Evolutionary conservation across 1,140 invertebrate species (phyloP).

Genomic region (Macrotrachela quadricornifera): DNA sequence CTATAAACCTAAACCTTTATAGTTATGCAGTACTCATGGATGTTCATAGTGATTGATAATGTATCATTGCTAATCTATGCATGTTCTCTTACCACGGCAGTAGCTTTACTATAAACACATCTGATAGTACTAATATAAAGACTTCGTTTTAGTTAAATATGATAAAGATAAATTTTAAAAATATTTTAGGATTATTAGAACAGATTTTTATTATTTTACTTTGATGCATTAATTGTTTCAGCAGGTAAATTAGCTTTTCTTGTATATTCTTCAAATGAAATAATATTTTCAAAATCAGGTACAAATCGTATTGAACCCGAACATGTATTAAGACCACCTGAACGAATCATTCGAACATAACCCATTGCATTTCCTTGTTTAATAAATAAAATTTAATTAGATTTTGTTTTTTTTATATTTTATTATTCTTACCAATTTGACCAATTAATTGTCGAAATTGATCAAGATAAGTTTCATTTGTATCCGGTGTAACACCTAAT

Average conservation of each 20-base stretch:
- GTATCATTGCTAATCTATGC: too few relatives aligned
- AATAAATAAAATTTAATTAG: slow-evolving; percentile 8
- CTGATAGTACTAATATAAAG: too few relatives aligned
- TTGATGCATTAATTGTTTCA: slow-evolving; percentile 42
- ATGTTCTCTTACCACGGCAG: too few relatives aligned
- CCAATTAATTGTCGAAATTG: slow-evolving; percentile 72
- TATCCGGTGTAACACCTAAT: slow-evolving; percentile 54
- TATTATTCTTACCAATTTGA: slow-evolving; percentile 49
- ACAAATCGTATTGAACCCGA: slow-evolving; percentile 71
- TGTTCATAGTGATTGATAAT: too few relatives aligned
- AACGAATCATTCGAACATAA: slow-evolving; percentile 75
- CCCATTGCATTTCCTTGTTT: slow-evolving; percentile 68
- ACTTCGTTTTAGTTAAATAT: too few relatives aligned
- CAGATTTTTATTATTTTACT: too few relatives aligned
- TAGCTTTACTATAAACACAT: too few relatives aligned
- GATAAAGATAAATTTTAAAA: too few relatives aligned
- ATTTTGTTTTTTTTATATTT: background rate
- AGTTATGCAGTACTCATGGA: too few relatives aligned
- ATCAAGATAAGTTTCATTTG: slow-evolving; percentile 57
- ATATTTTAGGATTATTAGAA: too few relatives aligned
- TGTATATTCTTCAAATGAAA: slow-evolving; percentile 38
- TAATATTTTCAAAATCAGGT: slow-evolving; percentile 51
- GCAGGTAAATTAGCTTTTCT: slow-evolving; percentile 34
- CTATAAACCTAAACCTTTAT: too few relatives aligned
- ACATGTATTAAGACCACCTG: slow-evolving; percentile 72